Evolutionary conservation across 2,888 invertebrate species (phyloP), one percentile per base, ranked within the genome.

Genomic region (Lepidonotus clava): DNA sequence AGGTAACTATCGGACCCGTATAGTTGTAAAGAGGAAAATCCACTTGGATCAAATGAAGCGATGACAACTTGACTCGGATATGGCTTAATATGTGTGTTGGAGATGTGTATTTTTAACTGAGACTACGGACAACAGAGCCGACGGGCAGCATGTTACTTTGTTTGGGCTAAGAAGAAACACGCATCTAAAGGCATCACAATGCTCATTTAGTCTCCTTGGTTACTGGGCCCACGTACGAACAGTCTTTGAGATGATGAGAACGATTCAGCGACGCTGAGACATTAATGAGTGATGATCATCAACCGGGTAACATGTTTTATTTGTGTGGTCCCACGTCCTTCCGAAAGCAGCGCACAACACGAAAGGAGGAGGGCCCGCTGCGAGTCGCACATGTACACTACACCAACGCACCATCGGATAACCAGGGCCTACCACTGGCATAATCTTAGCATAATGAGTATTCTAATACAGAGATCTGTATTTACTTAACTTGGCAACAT

Each of bases 361-460:
- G 8, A 61, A 11, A 28, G n/a, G 11, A 61, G 24, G 24, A 24
- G 61, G 11, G 24, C 28, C n/a, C 61, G 28, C 61, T 11, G 28
- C 61, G 2, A 2, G 24, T n/a, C 53, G 53, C 61, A 61, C 61
- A 0, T 28, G 1, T 32, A 61, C 28, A 61, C 24, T 14, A 28
- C 28, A 61, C 24, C 24, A 28, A 61, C 28, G 61, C 61, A 61
- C 61, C 61, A 61, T 61, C 28, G 28, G 61, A 61, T n/a, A 61
- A 61, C 61, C 61, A 61, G 61, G 5, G 1, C 28, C 21, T 61
- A 28, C 8, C 61, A 5, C 61, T 61, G 61, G 61, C 14, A 61
- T 61, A 61, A 61, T 61, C 61, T 61, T 61, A 61, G 61, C 61
- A 61, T 61, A 61, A 61, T 61, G 61, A 61, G 61, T 61, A 61